Conservation (phyloP, 1,140 invertebrate genomes). For the Drosophila bifasciata region DNA sequence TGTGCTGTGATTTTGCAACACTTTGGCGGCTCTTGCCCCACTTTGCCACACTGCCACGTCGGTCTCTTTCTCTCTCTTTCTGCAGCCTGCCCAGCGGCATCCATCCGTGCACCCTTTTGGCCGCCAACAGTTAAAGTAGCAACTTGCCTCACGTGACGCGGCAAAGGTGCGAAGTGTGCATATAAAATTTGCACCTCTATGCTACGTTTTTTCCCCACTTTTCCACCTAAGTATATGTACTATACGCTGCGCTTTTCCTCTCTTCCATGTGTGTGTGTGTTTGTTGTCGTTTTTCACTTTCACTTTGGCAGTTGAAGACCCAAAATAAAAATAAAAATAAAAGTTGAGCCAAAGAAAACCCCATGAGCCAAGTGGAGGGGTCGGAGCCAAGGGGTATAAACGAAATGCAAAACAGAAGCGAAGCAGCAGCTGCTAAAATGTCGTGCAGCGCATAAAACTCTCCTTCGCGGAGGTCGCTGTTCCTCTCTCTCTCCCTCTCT, state of each 20-base stretch:
- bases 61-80: neutral
- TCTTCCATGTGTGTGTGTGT: slow-evolving; percentile 1
- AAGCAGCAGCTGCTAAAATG: slow-evolving; percentile 70
- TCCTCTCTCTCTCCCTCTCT: neutral
- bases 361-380: neutral
- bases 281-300: slow-evolving; percentile 64
- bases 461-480: slow-evolving; percentile 14
- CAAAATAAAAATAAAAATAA: slow-evolving; percentile 19
- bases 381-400: slow-evolving; percentile 13
- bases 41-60: slow-evolving; percentile 15
- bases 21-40: slow-evolving; percentile 54
- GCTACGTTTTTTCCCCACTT: slow-evolving; percentile 23
- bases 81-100: slow-evolving; percentile 18
- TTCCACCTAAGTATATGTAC: too few relatives aligned
- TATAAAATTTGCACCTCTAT: slow-evolving; percentile 71
- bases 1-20: slow-evolving; percentile 79
- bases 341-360: slow-evolving; percentile 4
- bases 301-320: slow-evolving; percentile 56
- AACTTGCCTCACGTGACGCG: slow-evolving; percentile 58
- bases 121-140: slow-evolving; percentile 74
- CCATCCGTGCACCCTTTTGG: slow-evolving; percentile 46
- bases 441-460: slow-evolving; percentile 69
- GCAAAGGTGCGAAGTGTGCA: slow-evolving; percentile 70
- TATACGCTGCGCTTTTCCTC: too few relatives aligned
- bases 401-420: slow-evolving; percentile 63